Base-by-base conservation (phyloP, 2,113 vertebrate species). In the Rhinoderma darwinii region DNA sequence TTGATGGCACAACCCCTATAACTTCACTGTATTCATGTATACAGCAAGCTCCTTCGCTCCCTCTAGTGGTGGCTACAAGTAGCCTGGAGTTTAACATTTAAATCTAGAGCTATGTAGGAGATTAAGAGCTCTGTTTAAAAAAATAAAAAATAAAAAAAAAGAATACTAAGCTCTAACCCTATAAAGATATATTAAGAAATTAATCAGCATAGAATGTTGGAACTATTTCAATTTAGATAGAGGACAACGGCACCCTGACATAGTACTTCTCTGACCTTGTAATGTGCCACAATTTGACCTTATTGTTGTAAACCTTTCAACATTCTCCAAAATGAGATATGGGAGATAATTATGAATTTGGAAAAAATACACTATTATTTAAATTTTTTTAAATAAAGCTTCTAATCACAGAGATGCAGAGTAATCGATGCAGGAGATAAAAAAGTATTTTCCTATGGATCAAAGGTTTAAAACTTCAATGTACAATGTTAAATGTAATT, bases 391-490 rank as follows among this genome's bases (percentile, higher is more conserved):
- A 11, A 74, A 41, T 41, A 73, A 37, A 27, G 12, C 30, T 68
- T 5, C 39, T 74, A 74, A 43, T 74, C 72, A 74, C 22, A 43
- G 2, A 72, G 68, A 72, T 72, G 68, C 4, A 41, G 8, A 72
- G 35, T 39, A 39, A 25, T n/a, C 43, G 72, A 74, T 74, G 39
- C 8, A 18, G 72, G 25, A 25, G 72, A 74, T 74, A 74, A 74
- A 74, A n/a, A 43, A 14, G 37, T 74, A 39, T 74, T 74, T 74
- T 74, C 72, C 39, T 74, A 43, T n/a, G 72, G 72, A 74, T 43
- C 72, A 74, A 74, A 74, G 37, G 72, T 75, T 75, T 75, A 75
- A 44, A 43, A 75, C 41, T 75, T 75, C 39, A 75, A 44, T 75
- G 73, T 75, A 75, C 73, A 44, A 47, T 47, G 44, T 75, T 72